These are phyloP conservation scores for Karalla daura DNA, from an alignment of 2,797 vertebrate species.

Conservation along the genomic window DNA sequence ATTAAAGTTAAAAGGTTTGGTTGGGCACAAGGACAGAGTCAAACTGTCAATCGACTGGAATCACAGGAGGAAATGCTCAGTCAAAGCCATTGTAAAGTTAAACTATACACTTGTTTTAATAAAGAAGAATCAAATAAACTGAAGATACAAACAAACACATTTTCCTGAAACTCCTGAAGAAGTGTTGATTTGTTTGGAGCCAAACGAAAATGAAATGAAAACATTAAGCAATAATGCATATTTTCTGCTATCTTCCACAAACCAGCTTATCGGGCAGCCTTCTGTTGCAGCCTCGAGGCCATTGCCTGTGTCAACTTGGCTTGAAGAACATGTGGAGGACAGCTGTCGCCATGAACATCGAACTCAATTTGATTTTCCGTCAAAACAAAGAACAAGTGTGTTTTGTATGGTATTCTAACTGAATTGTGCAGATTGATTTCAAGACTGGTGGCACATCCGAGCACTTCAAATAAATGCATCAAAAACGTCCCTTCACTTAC, in stretches of 20 bases:
- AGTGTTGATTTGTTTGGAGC: too few relatives aligned
- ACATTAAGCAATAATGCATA: not conserved
- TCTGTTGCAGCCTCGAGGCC: conserved; percentile 14
- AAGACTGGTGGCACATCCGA: not conserved
- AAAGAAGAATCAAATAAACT: not conserved
- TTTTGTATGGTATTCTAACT: not conserved
- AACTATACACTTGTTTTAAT: conserved; percentile 6
- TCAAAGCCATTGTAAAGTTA: conserved; percentile 2
- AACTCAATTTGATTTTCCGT: not conserved
- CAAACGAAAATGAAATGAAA: too few relatives aligned
- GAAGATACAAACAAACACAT: too few relatives aligned
- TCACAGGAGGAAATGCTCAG: conserved; percentile 46
- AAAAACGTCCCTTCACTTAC: not conserved
- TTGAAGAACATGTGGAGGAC: conserved; percentile 24
- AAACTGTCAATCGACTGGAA: conserved; percentile 75
- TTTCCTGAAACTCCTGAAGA: too few relatives aligned
- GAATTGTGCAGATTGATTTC: not conserved
- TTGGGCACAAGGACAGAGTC: conserved; percentile 77
- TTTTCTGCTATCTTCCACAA: conserved; percentile 3
- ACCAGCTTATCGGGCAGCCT: not conserved
- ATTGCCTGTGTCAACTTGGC: conserved; percentile 54
- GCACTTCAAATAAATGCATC: not conserved
- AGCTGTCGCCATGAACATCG: conserved; percentile 43
- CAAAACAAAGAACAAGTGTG: not conserved
- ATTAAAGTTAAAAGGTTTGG: conserved; percentile 82